Conservation (phyloP, 2,888 invertebrate genomes). For the Dryomyza anilis region DNA sequence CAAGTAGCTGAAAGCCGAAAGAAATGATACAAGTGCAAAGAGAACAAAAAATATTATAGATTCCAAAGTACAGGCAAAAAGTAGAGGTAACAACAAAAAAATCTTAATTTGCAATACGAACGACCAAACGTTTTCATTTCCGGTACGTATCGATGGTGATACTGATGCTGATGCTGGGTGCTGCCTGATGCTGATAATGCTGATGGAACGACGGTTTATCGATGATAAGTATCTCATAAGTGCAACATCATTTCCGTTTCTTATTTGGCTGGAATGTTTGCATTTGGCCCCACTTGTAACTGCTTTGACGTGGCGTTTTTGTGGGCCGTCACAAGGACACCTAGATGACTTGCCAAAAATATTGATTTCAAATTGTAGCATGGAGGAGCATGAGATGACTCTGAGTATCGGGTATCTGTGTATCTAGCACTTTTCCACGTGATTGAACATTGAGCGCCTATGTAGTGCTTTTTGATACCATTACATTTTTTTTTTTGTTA, state of each 20-base stretch:
- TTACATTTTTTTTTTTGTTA: background rate
- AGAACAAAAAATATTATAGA: background rate
- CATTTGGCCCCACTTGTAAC: background rate
- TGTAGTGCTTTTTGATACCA: background rate
- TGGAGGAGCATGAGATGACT: background rate
- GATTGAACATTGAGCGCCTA: background rate
- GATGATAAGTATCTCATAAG: constrained; percentile 8
- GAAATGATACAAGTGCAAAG: background rate
- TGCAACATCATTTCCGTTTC: constrained; percentile 8
- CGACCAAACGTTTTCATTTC: constrained; percentile 4
- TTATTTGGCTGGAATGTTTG: background rate
- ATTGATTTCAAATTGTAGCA: background rate
- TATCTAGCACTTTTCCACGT: background rate
- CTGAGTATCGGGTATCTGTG: background rate
- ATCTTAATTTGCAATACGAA: background rate
- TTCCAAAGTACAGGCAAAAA: background rate
- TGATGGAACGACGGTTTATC: background rate
- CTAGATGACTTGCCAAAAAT: background rate
- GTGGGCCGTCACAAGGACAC: background rate
- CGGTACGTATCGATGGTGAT: background rate
- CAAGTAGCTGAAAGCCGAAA: background rate
- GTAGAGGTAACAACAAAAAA: background rate
- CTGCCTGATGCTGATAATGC: constrained; percentile 1
- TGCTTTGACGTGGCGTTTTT: background rate
- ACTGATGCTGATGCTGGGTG: background rate